Evolutionary conservation across 2,113 vertebrate genomes (phyloP).

Genomic region (Brachypodius melanocephalos): DNA sequence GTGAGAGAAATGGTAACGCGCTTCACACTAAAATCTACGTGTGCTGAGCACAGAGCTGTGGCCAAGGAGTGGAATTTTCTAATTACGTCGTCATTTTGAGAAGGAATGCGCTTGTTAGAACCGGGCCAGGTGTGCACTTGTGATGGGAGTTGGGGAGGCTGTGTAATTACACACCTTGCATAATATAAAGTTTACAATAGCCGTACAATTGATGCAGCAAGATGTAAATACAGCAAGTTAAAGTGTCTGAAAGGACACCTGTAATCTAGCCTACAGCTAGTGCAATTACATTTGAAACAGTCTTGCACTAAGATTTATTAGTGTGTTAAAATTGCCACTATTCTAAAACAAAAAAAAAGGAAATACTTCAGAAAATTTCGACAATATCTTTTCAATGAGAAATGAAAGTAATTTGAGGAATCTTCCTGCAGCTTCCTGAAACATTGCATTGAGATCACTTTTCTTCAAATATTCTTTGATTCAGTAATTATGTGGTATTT

Average conservation of each 20-base stretch:
- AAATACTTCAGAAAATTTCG: background rate
- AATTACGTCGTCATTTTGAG: constrained; percentile 39
- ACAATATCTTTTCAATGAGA: background rate
- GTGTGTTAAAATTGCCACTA: background rate
- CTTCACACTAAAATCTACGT: background rate
- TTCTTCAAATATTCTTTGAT: background rate
- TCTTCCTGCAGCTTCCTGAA: background rate
- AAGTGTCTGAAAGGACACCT: constrained; percentile 64
- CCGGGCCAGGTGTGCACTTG: constrained; percentile 63
- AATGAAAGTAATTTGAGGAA: background rate
- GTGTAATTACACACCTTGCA: constrained; percentile 69
- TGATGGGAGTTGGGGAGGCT: constrained; percentile 6
- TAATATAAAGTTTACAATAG: constrained; percentile 65
- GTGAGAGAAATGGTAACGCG: constrained; percentile 14
- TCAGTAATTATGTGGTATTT: background rate
- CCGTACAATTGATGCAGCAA: constrained; percentile 38
- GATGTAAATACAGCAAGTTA: constrained; percentile 45
- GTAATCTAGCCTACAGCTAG: constrained; percentile 51
- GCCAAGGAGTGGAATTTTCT: constrained; percentile 43
- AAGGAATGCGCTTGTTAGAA: constrained; percentile 58
- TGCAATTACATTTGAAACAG: constrained; percentile 31
- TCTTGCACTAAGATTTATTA: constrained; percentile 40
- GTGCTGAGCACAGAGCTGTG: background rate
- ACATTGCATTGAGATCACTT: background rate
- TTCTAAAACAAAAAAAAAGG: background rate